Percentiles rank a stretch among this genome's conserved stretches.
These are phyloP conservation scores for Protophormia terraenovae DNA, from an alignment of 2,888 invertebrate genomes.

Conservation along the genomic window DNA sequence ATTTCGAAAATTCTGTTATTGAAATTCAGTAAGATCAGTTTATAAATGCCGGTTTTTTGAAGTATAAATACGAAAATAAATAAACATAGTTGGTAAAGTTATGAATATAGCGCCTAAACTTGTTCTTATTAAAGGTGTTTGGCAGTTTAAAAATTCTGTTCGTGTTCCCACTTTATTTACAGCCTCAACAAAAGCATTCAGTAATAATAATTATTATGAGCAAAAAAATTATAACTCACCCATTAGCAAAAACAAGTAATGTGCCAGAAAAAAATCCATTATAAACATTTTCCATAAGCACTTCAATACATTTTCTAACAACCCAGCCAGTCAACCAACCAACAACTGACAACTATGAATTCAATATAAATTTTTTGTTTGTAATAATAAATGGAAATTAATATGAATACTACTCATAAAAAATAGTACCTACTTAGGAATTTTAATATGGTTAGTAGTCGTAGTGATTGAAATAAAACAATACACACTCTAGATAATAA, in stretches of 20 bases:
- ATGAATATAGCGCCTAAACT: no score
- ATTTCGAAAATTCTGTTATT: no score
- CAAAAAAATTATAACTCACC: background rate
- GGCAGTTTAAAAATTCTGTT: background rate
- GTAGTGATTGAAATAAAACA: background rate
- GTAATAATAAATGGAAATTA: constrained; percentile 23
- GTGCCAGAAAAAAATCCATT: constrained; percentile 15
- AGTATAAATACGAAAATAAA: no score
- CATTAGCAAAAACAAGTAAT: background rate
- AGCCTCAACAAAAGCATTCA: background rate
- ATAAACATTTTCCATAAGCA: constrained; percentile 20
- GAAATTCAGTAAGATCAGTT: no score
- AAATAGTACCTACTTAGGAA: background rate
- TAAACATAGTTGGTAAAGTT: no score
- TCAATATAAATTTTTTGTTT: background rate
- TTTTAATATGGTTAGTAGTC: background rate
- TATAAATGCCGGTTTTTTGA: no score
- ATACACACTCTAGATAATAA: background rate
- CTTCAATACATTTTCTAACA: constrained; percentile 17
- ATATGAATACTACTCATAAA: no score
- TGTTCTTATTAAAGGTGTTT: no score
- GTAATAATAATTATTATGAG: background rate
- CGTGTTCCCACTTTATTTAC: background rate
- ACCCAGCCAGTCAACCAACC: background rate
- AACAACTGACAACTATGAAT: background rate